These are phyloP conservation scores for Rhea pennata DNA, from an alignment of 2,113 vertebrate genomes.

Conservation along the genomic window DNA sequence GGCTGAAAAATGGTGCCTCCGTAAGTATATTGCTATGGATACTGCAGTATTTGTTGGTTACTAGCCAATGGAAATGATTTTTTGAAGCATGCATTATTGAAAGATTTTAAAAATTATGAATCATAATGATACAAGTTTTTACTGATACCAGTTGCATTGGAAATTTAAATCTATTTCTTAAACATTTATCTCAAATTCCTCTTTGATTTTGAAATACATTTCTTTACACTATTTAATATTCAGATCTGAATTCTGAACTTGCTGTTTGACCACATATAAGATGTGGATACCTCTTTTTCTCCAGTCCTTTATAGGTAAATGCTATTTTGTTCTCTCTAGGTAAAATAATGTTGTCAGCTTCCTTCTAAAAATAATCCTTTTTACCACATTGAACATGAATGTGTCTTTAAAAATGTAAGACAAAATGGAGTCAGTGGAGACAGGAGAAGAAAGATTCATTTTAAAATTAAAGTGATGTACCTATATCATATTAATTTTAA, in stretches of 20 bases:
- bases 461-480: background rate
- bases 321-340: background rate
- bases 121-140: background rate
- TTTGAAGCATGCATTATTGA: background rate
- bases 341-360: background rate
- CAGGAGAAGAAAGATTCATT: background rate
- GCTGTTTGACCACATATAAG: background rate
- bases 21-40: conserved; percentile 74
- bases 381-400: background rate
- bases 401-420: background rate
- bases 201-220: background rate
- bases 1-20: conserved; percentile 89
- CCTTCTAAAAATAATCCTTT: background rate
- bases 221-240: background rate
- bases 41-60: background rate
- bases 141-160: background rate
- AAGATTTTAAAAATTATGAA: background rate
- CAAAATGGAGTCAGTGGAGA: background rate
- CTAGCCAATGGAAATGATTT: background rate
- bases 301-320: background rate
- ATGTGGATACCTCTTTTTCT: background rate
- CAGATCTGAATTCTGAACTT: background rate
- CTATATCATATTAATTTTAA: background rate
- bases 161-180: background rate
- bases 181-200: background rate